phyloP scores from a whole-genome alignment of 2,797 vertebrate genomes.

The Crenichthys baileyi region DNA sequence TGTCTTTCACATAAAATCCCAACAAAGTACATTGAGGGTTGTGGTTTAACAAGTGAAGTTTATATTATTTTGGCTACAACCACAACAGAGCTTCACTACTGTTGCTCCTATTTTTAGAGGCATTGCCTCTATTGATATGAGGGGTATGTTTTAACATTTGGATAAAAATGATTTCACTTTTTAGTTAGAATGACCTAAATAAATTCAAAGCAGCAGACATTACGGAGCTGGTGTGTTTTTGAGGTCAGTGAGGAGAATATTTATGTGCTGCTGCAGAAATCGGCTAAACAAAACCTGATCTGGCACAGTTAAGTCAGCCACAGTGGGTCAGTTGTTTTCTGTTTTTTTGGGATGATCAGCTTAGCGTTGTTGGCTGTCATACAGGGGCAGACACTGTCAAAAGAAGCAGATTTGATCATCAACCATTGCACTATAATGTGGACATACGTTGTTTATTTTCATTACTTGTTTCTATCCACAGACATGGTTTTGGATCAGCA shows the following conservation, averaged over 20 bases:
- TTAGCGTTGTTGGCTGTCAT: slow-evolving; percentile 26
- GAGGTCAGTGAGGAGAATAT: slow-evolving; percentile 19
- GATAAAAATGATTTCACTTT: neutral
- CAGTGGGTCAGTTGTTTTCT: slow-evolving; percentile 31
- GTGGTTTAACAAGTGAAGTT: neutral
- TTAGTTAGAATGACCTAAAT: neutral
- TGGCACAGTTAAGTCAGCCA: slow-evolving; percentile 46
- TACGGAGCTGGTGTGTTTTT: slow-evolving; percentile 18
- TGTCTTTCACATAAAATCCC: neutral
- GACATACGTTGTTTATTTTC: slow-evolving; percentile 5
- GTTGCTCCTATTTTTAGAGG: neutral
- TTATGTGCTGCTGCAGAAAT: slow-evolving; percentile 27
- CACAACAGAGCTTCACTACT: neutral
- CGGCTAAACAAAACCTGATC: slow-evolving; percentile 48
- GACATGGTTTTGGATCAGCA: slow-evolving; percentile 99
- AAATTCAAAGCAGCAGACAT: neutral
- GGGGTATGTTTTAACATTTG: neutral
- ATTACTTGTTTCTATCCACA: slow-evolving; percentile 56
- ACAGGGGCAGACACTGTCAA: slow-evolving; percentile 1
- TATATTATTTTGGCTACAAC: neutral
- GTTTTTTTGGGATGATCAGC: slow-evolving; percentile 41
- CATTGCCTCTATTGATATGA: neutral
- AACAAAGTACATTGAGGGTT: neutral
- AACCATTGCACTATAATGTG: neutral
- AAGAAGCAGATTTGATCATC: slow-evolving; percentile 4